These are phyloP conservation scores for Centropristis striata DNA, from an alignment of 2,113 vertebrate genomes.

Conservation along the genomic window DNA sequence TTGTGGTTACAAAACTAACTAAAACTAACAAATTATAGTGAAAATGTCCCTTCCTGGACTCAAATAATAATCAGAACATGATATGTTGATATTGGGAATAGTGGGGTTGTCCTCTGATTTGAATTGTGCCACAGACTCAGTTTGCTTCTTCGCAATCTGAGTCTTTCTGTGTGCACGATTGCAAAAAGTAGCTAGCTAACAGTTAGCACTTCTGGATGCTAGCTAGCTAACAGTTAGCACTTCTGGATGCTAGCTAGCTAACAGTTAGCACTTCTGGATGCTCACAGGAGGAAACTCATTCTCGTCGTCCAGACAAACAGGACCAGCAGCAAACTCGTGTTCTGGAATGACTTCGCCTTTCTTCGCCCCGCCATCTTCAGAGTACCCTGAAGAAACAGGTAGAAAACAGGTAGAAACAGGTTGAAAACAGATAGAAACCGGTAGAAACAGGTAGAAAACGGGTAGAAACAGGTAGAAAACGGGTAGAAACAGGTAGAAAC, in stretches of 20 bases:
- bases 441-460: too few relatives aligned
- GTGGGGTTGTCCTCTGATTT: neutral
- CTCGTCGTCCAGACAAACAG: conserved; percentile 95
- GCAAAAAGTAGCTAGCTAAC: neutral
- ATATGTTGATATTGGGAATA: too few relatives aligned
- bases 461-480: too few relatives aligned
- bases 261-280: conserved; percentile 87
- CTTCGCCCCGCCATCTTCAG: conserved; percentile 93
- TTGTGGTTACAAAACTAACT: too few relatives aligned
- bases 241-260: conserved; percentile 34
- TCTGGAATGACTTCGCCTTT: conserved; percentile 96
- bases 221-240: too few relatives aligned
- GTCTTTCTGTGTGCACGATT: neutral
- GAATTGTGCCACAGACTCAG: neutral
- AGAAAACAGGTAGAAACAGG: too few relatives aligned
- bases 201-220: too few relatives aligned
- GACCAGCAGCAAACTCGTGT: conserved; percentile 95
- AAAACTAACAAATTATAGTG: neutral
- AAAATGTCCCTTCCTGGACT: too few relatives aligned
- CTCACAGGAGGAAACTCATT: conserved; percentile 98
- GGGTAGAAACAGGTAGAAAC: too few relatives aligned
- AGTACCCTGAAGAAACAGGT: conserved; percentile 90
- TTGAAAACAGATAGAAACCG: too few relatives aligned
- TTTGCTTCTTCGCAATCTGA: neutral
- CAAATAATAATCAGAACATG: too few relatives aligned